Evolutionary conservation across 1,140 invertebrate species (phyloP).

Genomic region (Chelonus insularis): DNA sequence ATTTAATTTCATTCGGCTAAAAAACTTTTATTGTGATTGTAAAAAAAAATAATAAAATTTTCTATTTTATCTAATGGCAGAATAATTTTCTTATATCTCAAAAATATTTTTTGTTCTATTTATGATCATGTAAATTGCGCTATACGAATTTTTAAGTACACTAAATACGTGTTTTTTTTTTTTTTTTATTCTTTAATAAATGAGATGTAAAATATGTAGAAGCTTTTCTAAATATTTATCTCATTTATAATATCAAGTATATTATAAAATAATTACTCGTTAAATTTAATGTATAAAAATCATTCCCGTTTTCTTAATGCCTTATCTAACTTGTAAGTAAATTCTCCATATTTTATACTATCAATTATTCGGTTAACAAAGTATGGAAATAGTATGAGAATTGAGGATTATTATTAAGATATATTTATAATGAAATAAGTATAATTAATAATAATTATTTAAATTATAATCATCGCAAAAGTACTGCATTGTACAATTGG

Average conservation of each 20-base stretch:
- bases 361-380: constrained; percentile 19
- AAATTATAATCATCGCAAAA: no score
- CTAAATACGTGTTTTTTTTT: not conserved
- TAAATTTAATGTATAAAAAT: constrained; percentile 19
- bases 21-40: no score
- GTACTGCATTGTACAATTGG: no score
- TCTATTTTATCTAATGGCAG: no score
- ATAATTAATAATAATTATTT: no score
- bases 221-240: not conserved
- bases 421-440: no score
- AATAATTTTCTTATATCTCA: no score
- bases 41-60: no score
- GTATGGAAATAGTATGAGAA: constrained; percentile 18
- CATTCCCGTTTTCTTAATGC: constrained; percentile 1
- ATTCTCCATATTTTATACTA: constrained; percentile 31
- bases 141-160: constrained; percentile 8
- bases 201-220: constrained; percentile 1
- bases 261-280: not conserved
- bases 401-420: not conserved
- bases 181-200: not conserved
- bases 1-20: no score
- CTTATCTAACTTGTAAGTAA: constrained; percentile 32
- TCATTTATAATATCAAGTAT: not conserved
- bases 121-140: not conserved
- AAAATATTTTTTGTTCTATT: no score